Base-by-base conservation (phyloP, 2,888 invertebrate genomes). In the Luperina nickerlii region DNA sequence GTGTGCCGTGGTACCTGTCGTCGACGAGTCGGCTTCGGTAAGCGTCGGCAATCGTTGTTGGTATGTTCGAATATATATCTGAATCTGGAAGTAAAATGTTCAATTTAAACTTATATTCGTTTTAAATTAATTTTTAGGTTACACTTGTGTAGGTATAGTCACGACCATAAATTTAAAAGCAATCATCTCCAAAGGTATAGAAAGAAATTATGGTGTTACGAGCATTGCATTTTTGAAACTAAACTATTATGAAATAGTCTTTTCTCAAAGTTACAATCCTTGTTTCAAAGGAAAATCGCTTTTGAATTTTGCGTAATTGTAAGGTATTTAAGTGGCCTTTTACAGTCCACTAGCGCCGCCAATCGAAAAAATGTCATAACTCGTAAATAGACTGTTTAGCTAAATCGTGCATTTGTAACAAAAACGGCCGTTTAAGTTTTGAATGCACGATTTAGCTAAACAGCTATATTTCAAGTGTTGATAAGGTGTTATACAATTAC, bases 61-160 rank as follows among this genome's bases (percentile, higher is more conserved):
- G 94, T 78, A 97, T 84, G 87, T 97, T 96, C 9, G 96, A 95
- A 87, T 96, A 96, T 88, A 96, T 96, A 87, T 96, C 96, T 42
- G 93, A 90, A 89, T 92, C 95, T 95, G 92, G 0, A 86, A 63
- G 2, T 1, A 63, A 71, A 38, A 68, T 15, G 11, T 68, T 48
- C 6, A 27, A 45, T 20, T 68, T 68, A 6, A 18, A 27, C 6
- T 27, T 9, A 45, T 9, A 1, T 45, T 68, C 7, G 5, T n/a
- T n/a, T 18, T n/a, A 24, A 4, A 67, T 42, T 4, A 42, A 18
- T n/a, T 63, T 32, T 32, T 32, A 32, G 20, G 27, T n/a, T 57
- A 57, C 57, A 57, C 9, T 57, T 60, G 57, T 57, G 24, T 57
- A 57, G 11, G 11, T 57, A 57, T 11, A 11, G 57, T n/a, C 57